phyloP scores from a whole-genome alignment of 2,113 vertebrate species.

The Aphelocoma coerulescens region DNA sequence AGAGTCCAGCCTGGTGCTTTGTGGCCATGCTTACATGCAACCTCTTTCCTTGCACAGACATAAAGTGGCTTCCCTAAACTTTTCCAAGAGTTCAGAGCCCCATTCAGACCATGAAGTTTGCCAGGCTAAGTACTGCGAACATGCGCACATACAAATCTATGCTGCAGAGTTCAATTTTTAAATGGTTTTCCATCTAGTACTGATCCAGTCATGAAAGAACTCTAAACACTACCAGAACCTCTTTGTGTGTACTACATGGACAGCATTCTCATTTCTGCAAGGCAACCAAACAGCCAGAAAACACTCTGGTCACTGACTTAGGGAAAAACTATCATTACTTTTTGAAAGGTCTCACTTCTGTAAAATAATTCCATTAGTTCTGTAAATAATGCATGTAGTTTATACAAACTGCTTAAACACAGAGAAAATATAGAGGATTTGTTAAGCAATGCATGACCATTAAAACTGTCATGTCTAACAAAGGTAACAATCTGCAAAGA shows the following conservation, averaged over 20 bases:
- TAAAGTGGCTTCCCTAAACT: background rate
- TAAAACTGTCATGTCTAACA: background rate
- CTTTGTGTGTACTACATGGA: background rate
- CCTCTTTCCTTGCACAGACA: background rate
- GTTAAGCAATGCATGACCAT: background rate
- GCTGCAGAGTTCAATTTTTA: background rate
- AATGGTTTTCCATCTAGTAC: background rate
- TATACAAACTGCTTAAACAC: background rate
- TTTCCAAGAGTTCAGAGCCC: background rate
- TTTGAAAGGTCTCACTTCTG: background rate
- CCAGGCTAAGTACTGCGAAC: background rate
- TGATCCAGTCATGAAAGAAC: accelerated
- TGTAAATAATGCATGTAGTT: background rate
- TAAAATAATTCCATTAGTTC: background rate
- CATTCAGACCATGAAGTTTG: background rate
- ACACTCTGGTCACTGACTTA: background rate
- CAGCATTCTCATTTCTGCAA: background rate
- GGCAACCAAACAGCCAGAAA: background rate
- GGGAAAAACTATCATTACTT: background rate
- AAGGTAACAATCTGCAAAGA: background rate
- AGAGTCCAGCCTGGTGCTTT: background rate
- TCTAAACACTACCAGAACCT: background rate
- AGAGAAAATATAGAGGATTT: background rate
- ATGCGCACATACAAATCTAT: accelerated
- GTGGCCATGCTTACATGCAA: accelerated